Base-by-base conservation (phyloP, 2,888 invertebrate species). In the Idaea dimidiata region DNA sequence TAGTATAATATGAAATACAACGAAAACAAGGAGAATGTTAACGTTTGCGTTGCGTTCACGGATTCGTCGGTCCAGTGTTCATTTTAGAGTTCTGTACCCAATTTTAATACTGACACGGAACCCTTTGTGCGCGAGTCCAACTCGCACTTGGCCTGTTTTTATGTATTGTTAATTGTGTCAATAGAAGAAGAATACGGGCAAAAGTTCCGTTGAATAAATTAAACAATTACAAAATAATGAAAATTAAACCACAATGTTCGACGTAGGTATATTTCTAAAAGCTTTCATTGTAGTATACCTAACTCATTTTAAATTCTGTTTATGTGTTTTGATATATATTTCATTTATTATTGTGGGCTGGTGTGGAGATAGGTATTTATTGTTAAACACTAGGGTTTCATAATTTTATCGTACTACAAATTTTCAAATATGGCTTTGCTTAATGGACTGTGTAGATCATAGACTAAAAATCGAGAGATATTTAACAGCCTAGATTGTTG, bases 91-190 rank as follows among this genome's bases (percentile, higher is more conserved):
- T n/a, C n/a, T n/a, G 24, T 24, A 24, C 24, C 24, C 24, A 24
- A 24, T 24, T 24, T 24, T 1, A 3, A 24, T 24, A 24, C 1
- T 24, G 24, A 5, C 5, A 24, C 24, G 24, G 24, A 24, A 24
- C 24, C 24, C 24, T 24, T 24, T 5, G 5, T 24, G 5, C 24
- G 5, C 24, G 24, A 24, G 24, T 24, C 1, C 24, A 5, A 24
- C 24, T 24, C 24, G 24, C 5, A 5, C 24, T 24, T 24, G 1
- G 24, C 24, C 24, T 1, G 24, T 24, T 24, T 24, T 43, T 43
- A 43, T 43, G 43, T 43, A 43, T 43, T 43, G 43, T 43, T 43
- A 43, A 43, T 43, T 43, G 43, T 43, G 43, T 43, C 43, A 43
- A 43, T 14, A 43, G 43, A 43, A 43, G 43, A 43, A 43, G 8